Base-by-base conservation (phyloP, 2,888 invertebrate species). In the Galeopsomyia nigrocyanea region DNA sequence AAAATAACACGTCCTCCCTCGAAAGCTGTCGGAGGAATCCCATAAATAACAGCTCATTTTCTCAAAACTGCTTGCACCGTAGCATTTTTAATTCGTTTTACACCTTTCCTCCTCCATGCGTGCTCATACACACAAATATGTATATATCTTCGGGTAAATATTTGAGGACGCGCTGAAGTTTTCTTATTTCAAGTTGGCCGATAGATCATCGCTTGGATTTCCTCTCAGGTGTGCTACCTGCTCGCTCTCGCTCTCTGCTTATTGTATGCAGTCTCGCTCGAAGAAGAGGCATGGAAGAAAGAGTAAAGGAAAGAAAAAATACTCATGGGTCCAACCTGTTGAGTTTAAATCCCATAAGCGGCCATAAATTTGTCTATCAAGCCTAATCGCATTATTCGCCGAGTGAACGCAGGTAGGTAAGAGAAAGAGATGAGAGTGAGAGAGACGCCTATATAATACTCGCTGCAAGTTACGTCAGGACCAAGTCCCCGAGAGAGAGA, bases 281-380 rank as follows among this genome's bases (percentile, higher is more conserved):
- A 56, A 53, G 53, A 31, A 19, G 53, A 57, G 2, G 21, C n/a
- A n/a, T n/a, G n/a, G n/a, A n/a, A n/a, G n/a, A n/a, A n/a, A n/a
- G n/a, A n/a, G n/a, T n/a, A n/a, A n/a, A 6, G 26, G 46, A 22
- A 10, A 31, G 21, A 68, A 58, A 26, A 62, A 50, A 56, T 64
- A 64, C 68, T 62, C 39, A 53, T 69, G 62, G 65, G 68, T 69
- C 71, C 78, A 79, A 83, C 82, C 81, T 82, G 82, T 83, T 83
- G 82, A 82, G 82, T 82, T 82, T 80, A 80, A 82, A 82, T 82
- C 81, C 79, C 78, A 77, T 80, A 80, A 82, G 81, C 78, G 76
- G 79, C 73, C 76, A 79, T 81, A 82, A 82, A 82, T 82, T 81
- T 80, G 78, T 79, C 78, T 76, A 79, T 79, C 79, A 77, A 68